Conservation (phyloP, 2,113 vertebrate species). For the Podiceps cristatus region DNA sequence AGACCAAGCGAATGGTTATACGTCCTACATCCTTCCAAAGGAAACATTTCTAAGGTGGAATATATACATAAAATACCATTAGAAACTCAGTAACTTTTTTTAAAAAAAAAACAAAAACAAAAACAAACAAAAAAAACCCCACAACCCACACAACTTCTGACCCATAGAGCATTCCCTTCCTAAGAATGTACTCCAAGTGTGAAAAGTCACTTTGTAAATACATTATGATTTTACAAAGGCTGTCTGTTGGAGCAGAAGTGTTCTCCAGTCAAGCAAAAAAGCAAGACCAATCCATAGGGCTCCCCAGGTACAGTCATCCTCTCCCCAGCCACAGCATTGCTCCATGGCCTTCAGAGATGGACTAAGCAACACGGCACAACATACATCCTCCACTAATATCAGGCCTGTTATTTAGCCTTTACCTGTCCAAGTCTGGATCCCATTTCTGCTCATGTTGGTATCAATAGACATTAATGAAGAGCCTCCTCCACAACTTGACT, state of each 20-base stretch:
- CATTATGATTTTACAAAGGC: background rate
- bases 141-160: no score
- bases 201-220: background rate
- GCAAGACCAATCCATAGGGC: background rate
- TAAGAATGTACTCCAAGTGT: background rate
- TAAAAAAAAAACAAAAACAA: background rate
- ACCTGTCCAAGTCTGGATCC: background rate
- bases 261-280: background rate
- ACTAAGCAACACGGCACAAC: background rate
- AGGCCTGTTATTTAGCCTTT: background rate
- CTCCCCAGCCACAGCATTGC: background rate
- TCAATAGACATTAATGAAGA: background rate
- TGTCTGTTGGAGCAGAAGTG: background rate
- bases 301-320: background rate
- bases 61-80: background rate
- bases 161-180: background rate
- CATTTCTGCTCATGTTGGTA: background rate
- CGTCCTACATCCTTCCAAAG: background rate
- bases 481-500: background rate
- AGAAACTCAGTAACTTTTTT: background rate
- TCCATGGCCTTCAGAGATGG: background rate
- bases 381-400: background rate
- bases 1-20: background rate
- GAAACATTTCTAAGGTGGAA: constrained; percentile 33
- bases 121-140: no score